phyloP scores from a whole-genome alignment of 2,113 vertebrate species.

The Thunnus thynnus region DNA sequence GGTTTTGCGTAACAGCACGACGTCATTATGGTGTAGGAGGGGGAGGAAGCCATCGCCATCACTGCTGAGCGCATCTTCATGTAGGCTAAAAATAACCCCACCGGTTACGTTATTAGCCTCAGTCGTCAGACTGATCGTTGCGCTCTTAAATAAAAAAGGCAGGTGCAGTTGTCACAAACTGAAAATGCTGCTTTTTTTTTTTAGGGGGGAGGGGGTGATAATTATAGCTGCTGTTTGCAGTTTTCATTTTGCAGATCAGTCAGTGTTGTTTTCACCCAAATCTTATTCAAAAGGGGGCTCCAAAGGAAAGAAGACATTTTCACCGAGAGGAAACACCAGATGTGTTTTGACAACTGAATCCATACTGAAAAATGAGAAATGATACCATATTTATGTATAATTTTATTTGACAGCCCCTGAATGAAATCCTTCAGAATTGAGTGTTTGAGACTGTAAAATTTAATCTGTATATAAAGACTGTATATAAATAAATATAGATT shows the following conservation, averaged over 20 bases:
- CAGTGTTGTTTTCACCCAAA: background rate
- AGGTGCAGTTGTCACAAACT: background rate
- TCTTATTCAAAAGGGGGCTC: background rate
- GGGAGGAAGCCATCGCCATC: constrained; percentile 69
- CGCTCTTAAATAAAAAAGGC: constrained; percentile 17
- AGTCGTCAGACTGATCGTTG: constrained; percentile 29
- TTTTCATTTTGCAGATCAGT: background rate
- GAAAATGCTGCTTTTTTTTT: background rate
- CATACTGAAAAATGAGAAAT: background rate
- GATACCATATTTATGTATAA: background rate
- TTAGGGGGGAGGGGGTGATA: background rate
- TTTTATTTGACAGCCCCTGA: background rate
- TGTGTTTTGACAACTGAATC: background rate
- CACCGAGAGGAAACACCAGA: background rate
- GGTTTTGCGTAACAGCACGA: constrained; percentile 78
- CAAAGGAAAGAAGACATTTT: background rate
- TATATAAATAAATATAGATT: too few species aligned
- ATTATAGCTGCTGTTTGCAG: too few species aligned
- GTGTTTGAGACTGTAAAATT: background rate
- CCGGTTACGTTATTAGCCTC: constrained; percentile 63
- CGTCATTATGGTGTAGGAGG: constrained; percentile 73
- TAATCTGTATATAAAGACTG: too few species aligned
- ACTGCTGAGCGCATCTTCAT: constrained; percentile 66
- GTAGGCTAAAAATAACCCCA: constrained; percentile 73
- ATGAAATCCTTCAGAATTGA: background rate